Evolutionary conservation across 2,888 invertebrate species (phyloP).

Genomic region (Diarsia dahlii): DNA sequence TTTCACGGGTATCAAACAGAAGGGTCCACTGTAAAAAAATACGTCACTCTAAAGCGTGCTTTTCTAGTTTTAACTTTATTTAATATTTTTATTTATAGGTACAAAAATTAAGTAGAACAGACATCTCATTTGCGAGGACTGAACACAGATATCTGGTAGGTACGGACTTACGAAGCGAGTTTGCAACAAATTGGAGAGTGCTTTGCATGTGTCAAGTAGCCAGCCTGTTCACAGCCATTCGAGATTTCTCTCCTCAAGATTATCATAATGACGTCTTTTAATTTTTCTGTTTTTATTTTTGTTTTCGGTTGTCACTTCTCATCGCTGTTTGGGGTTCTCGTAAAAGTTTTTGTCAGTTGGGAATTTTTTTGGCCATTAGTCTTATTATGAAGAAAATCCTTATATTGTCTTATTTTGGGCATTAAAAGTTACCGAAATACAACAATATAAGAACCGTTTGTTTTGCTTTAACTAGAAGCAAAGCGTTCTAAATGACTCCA

Average conservation of each 20-base stretch:
- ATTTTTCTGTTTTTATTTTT: constrained; percentile 49
- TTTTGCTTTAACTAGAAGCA: background rate
- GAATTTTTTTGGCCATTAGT: constrained; percentile 1
- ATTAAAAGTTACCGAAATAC: background rate
- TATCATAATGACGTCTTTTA: constrained; percentile 66
- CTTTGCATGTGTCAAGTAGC: constrained; percentile 72
- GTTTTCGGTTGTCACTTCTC: constrained; percentile 9
- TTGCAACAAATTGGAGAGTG: constrained; percentile 74
- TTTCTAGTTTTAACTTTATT: background rate
- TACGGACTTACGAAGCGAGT: constrained; percentile 58
- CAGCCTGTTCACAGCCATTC: constrained; percentile 63
- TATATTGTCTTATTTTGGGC: background rate
- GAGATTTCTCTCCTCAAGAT: constrained; percentile 63
- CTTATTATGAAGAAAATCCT: background rate
- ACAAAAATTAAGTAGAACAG: constrained; percentile 18
- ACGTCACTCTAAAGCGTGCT: background rate
- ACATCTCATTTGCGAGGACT: constrained; percentile 35
- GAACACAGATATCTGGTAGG: constrained; percentile 50
- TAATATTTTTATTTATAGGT: background rate
- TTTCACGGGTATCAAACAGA: background rate
- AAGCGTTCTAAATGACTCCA: background rate
- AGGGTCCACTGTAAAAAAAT: background rate
- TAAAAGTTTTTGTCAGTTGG: constrained; percentile 4
- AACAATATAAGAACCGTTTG: background rate
- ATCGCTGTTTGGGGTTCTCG: constrained; percentile 6